Conservation (phyloP, 2,113 vertebrate species). For the Sinocyclocheilus anophthalmus region DNA sequence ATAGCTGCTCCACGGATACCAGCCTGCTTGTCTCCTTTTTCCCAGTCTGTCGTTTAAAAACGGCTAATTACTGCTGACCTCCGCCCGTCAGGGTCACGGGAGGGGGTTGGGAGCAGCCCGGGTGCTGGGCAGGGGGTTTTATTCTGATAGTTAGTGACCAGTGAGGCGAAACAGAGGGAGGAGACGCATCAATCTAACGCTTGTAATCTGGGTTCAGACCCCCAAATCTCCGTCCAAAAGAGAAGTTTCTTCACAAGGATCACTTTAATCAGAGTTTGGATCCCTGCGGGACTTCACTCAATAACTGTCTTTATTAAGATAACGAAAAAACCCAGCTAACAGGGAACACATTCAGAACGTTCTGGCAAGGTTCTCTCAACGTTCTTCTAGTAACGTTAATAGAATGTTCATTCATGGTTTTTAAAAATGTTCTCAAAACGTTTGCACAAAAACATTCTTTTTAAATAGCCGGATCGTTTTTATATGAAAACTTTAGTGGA, state of each 20-base stretch:
- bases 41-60: slow-evolving; percentile 46
- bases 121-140: background rate
- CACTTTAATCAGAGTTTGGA: slow-evolving; percentile 12
- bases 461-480: too few relatives aligned
- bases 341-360: too few relatives aligned
- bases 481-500: too few relatives aligned
- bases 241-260: slow-evolving; percentile 32
- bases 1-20: slow-evolving; percentile 39
- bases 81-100: slow-evolving; percentile 41
- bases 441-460: too few relatives aligned
- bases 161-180: slow-evolving; percentile 45
- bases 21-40: slow-evolving; percentile 42
- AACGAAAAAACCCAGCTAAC: background rate
- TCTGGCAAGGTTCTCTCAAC: too few relatives aligned
- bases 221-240: slow-evolving; percentile 8
- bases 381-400: too few relatives aligned
- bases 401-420: too few relatives aligned
- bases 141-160: slow-evolving; percentile 29
- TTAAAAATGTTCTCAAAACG: too few relatives aligned
- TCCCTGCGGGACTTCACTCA: background rate
- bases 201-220: slow-evolving; percentile 40
- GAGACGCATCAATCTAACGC: slow-evolving; percentile 41
- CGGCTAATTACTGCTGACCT: slow-evolving; percentile 56
- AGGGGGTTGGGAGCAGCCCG: slow-evolving; percentile 6
- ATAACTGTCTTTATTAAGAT: background rate